Evolutionary conservation across 2,888 invertebrate genomes (phyloP), one percentile per base, ranked within the genome.

Genomic region (Hetaerina titia): DNA sequence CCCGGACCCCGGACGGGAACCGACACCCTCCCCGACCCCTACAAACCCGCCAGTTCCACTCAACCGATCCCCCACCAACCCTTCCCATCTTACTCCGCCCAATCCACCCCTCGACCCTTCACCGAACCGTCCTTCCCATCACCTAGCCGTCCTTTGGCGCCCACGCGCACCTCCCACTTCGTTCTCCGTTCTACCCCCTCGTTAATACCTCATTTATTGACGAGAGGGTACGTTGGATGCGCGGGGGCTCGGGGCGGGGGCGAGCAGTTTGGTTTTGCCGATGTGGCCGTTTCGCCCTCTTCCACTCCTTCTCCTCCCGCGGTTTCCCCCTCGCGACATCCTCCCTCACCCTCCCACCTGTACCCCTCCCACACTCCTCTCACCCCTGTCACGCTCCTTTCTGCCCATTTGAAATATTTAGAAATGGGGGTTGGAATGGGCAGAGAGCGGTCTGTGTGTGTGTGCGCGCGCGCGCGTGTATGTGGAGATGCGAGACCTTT

Each of bases 171-270:
- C 11, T 31, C 31, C 81, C 25, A 15, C 81, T 31, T 81, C 81
- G 2, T 5, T 81, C 81, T 81, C 81, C 11, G 22, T 8, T 63
- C 90, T 58, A 60, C n/a, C 64, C 92, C 92, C 92, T 92, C 92
- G 92, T 92, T 92, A 92, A 92, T 92, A 92, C 92, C 92, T 92
- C 74, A 92, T 69, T 92, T 92, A 92, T 92, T 92, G 92, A 92
- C 92, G 57, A 74, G 69, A 56, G 69, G 69, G 92, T 4, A 31
- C 7, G 90, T 88, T 69, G 69, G 69, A 22, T 19, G 69, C n/a
- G 22, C 22, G 22, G 69, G n/a, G n/a, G 69, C 22, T 69, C 22
- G 88, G 45, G 9, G 31, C 2, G 6, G 88, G 56, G 19, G 56
- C 25, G 45, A 8, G 19, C 15, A 13, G 89, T 63, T 31, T 63